Evolutionary conservation across 1,140 invertebrate genomes (phyloP).

Genomic region (Cotesia glomerata): DNA sequence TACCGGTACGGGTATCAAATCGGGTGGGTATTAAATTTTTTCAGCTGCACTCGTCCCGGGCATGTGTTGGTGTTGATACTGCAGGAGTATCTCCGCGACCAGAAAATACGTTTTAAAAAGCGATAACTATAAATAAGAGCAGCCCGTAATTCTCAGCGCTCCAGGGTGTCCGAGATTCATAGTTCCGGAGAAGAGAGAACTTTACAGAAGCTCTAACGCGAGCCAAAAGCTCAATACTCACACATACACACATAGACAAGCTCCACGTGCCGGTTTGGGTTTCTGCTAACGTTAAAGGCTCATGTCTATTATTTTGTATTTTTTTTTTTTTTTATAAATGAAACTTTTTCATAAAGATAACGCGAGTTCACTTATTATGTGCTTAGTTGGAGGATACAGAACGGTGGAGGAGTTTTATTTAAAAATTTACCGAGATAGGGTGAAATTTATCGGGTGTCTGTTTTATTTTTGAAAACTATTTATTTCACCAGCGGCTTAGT

Average conservation of each 20-base stretch:
- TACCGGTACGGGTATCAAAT: no score
- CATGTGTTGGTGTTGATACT: neutral
- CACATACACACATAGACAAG: neutral
- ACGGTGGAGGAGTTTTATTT: neutral
- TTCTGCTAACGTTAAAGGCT: slow-evolving; percentile 3
- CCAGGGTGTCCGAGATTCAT: slow-evolving; percentile 32
- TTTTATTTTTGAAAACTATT: no score
- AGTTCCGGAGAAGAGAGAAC: slow-evolving; percentile 6
- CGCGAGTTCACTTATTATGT: neutral
- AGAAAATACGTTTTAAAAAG: slow-evolving; percentile 45
- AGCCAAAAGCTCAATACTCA: slow-evolving; percentile 9
- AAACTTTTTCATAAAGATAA: neutral
- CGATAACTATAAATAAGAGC: slow-evolving; percentile 46
- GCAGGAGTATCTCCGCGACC: slow-evolving; percentile 24
- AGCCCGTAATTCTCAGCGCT: slow-evolving; percentile 36
- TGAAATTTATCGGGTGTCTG: neutral
- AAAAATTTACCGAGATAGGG: neutral
- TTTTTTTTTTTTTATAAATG: neutral
- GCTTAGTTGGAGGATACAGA: neutral
- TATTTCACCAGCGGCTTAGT: no score
- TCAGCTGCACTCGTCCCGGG: neutral
- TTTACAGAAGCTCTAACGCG: neutral
- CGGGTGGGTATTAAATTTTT: slow-evolving; percentile 38
- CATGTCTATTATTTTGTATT: neutral
- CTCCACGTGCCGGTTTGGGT: no score